Percentiles rank a stretch among this genome's conserved stretches.
Conservation (phyloP, 2,113 vertebrate species). For the Cacatua alba region DNA sequence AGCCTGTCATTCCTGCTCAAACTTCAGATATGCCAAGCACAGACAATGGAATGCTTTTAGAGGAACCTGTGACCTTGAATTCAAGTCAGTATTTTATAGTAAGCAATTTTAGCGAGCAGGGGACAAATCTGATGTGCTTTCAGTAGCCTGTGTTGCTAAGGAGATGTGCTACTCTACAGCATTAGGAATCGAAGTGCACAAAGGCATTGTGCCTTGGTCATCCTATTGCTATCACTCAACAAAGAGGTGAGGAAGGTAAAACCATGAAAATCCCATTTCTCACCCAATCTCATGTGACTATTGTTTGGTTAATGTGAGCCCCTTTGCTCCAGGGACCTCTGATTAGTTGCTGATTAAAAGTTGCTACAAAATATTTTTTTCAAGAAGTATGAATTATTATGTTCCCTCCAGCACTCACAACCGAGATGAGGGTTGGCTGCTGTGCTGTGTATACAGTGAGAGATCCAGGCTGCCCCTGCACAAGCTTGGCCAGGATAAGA, state of each 20-base stretch:
- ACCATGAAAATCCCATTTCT: background rate
- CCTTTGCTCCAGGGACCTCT: background rate
- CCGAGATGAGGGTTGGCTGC: background rate
- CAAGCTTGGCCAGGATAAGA: background rate
- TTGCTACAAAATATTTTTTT: background rate
- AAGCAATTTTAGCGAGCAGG: background rate
- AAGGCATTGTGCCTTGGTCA: background rate
- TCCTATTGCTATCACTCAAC: background rate
- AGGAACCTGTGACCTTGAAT: background rate
- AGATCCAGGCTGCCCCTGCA: background rate
- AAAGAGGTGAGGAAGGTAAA: background rate
- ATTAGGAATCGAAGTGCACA: background rate
- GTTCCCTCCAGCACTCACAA: background rate
- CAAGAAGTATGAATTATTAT: background rate
- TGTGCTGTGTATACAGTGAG: background rate
- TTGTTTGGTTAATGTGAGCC: background rate
- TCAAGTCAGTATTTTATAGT: conserved; percentile 7
- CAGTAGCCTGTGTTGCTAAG: background rate
- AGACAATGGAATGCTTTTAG: background rate
- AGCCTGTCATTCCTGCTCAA: background rate
- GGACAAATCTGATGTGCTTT: background rate
- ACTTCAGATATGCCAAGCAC: background rate
- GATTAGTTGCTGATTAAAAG: background rate
- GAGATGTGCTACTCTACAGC: background rate
- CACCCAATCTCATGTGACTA: background rate